A percentile compares a stretch with the other conserved stretches of the same genome.
phyloP scores from a whole-genome alignment of 2,888 invertebrate species.

The Eupithecia vulgata region DNA sequence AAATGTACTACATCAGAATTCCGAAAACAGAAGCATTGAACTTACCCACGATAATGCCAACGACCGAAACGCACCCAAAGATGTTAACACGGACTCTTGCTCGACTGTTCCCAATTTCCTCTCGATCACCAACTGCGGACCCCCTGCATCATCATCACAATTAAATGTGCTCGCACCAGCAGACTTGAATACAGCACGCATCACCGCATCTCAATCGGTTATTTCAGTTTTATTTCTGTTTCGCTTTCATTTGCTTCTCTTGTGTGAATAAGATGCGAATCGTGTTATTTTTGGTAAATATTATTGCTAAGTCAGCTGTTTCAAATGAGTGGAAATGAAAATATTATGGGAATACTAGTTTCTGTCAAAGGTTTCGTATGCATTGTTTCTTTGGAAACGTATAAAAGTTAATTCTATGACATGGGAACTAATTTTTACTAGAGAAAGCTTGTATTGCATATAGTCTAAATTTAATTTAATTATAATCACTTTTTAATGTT shows the following conservation, averaged over 20 bases:
- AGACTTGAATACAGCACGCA: conserved; percentile 68
- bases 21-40: too few relatives aligned
- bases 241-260: conserved; percentile 43
- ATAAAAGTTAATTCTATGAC: not conserved
- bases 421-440: not conserved
- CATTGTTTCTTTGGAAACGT: not conserved
- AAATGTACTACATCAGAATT: too few relatives aligned
- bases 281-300: conserved; percentile 7
- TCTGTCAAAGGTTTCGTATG: not conserved
- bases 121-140: conserved; percentile 39
- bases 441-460: not conserved
- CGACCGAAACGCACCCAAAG: not conserved
- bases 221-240: conserved; percentile 55
- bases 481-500: too few relatives aligned
- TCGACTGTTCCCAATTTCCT: conserved; percentile 43
- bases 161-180: conserved; percentile 77
- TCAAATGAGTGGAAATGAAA: not conserved
- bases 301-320: conserved; percentile 5
- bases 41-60: not conserved
- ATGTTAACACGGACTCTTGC: conserved; percentile 19
- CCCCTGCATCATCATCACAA: conserved; percentile 66
- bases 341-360: not conserved
- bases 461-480: too few relatives aligned
- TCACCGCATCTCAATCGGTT: conserved; percentile 55
- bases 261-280: conserved; percentile 27